Evolutionary conservation across 2,888 invertebrate genomes (phyloP).

Genomic region (Spilarctia lutea): DNA sequence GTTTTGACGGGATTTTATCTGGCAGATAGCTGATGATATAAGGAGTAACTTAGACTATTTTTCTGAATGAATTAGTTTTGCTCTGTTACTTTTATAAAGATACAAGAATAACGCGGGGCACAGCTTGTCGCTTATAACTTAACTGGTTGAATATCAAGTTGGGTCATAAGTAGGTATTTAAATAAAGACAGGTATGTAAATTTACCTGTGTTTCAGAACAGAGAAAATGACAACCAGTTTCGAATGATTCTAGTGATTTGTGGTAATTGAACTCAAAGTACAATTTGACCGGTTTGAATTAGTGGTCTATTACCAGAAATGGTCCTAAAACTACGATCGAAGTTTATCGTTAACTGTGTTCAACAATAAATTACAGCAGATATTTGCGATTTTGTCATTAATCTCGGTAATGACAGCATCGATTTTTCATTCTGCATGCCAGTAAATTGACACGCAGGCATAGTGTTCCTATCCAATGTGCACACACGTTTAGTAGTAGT

Average conservation of each 20-base stretch:
- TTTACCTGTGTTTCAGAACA: background rate
- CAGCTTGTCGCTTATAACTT: background rate
- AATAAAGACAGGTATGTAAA: background rate
- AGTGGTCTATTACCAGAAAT: background rate
- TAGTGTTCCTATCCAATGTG: background rate
- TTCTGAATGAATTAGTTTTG: too few relatives aligned
- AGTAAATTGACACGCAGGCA: background rate
- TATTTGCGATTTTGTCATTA: background rate
- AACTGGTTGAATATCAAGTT: constrained; percentile 9
- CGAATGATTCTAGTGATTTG: background rate
- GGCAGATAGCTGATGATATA: too few relatives aligned
- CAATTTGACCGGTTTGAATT: background rate
- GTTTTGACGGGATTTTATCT: too few relatives aligned
- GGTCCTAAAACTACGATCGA: background rate
- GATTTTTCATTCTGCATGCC: background rate
- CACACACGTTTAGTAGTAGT: background rate
- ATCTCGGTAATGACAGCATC: background rate
- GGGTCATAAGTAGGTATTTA: background rate
- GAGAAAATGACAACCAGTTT: constrained; percentile 3
- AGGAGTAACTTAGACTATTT: too few relatives aligned
- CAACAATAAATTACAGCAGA: background rate
- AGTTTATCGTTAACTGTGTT: background rate
- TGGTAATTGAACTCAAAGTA: background rate
- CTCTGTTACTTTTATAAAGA: too few relatives aligned
- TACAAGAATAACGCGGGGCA: too few relatives aligned